phyloP scores from a whole-genome alignment of 2,797 vertebrate species.

The Macropodus opercularis region DNA sequence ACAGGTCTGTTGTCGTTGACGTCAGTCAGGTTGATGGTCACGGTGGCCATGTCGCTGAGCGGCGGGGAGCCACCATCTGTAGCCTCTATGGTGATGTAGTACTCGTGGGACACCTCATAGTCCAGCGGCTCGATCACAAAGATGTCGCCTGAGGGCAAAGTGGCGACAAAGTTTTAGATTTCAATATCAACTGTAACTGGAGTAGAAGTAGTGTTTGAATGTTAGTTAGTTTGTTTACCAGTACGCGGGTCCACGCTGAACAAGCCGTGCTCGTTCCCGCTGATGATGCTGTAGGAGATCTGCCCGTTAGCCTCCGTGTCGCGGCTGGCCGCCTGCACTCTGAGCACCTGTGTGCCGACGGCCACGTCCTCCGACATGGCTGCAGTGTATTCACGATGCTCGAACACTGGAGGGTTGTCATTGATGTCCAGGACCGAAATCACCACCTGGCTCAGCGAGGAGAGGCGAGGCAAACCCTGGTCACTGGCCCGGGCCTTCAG shows the following conservation, averaged over 20 bases:
- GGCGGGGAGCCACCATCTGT: slow-evolving; percentile 92
- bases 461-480: slow-evolving; percentile 87
- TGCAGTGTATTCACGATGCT: slow-evolving; percentile 91
- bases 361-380: slow-evolving; percentile 87
- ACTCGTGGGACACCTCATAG: slow-evolving; percentile 91
- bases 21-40: slow-evolving; percentile 95
- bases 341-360: slow-evolving; percentile 87
- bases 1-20: slow-evolving; percentile 93
- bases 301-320: slow-evolving; percentile 90
- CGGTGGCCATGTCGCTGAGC: slow-evolving; percentile 91
- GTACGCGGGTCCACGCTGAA: slow-evolving; percentile 91
- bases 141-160: slow-evolving; percentile 83
- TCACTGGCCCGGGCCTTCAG: slow-evolving; percentile 88
- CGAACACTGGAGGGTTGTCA: slow-evolving; percentile 96
- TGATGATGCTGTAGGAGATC: slow-evolving; percentile 92
- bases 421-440: slow-evolving; percentile 97
- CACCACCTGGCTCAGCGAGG: slow-evolving; percentile 82
- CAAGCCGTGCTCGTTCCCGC: slow-evolving; percentile 93
- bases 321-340: slow-evolving; percentile 92
- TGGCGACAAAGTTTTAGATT: not conserved
- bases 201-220: not conserved
- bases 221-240: slow-evolving; percentile 81
- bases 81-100: slow-evolving; percentile 95
- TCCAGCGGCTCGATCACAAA: slow-evolving; percentile 93
- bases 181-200: not conserved